These are phyloP conservation scores for Drosophila yooni DNA, from an alignment of 2,888 invertebrate genomes.

Conservation along the genomic window DNA sequence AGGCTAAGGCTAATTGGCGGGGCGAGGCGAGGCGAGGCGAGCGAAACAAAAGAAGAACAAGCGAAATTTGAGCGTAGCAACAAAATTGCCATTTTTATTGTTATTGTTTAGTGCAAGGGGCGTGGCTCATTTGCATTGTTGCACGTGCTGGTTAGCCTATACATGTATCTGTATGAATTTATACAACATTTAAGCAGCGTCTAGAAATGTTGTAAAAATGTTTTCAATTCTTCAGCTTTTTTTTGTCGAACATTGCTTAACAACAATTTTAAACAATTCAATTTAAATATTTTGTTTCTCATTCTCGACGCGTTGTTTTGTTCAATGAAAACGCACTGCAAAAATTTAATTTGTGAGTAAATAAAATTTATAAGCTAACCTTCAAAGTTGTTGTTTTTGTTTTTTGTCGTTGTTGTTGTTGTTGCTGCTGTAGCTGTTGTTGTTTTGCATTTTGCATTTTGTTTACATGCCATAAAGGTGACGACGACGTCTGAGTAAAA, in stretches of 20 bases:
- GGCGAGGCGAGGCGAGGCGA: neutral
- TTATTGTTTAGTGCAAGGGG: neutral
- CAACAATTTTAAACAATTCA: slow-evolving; percentile 38
- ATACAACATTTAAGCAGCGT: neutral
- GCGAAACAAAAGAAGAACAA: neutral
- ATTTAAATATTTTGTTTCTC: slow-evolving; percentile 33
- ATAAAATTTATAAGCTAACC: slow-evolving; percentile 67
- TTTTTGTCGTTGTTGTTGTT: slow-evolving; percentile 30
- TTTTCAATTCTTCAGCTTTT: slow-evolving; percentile 6
- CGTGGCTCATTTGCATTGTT: slow-evolving; percentile 44
- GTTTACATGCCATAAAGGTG: slow-evolving; percentile 62
- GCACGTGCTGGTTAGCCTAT: slow-evolving; percentile 35
- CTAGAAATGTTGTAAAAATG: neutral
- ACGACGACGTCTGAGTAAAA: slow-evolving; percentile 29
- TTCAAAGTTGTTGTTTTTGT: slow-evolving; percentile 46
- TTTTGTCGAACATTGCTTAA: slow-evolving; percentile 23
- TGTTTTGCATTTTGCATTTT: slow-evolving; percentile 55
- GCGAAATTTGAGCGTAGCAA: slow-evolving; percentile 21
- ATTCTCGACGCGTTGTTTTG: slow-evolving; percentile 43
- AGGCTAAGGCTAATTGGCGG: slow-evolving; percentile 54
- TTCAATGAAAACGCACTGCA: slow-evolving; percentile 56
- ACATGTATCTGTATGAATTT: neutral
- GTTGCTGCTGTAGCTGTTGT: slow-evolving; percentile 17
- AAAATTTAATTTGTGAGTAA: slow-evolving; percentile 62
- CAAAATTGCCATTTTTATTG: slow-evolving; percentile 11